Evolutionary conservation across 2,113 vertebrate genomes (phyloP).

Genomic region (rabbit (Oryctolagus cuniculus)): mOryCun1.1 NC_091448.1:33173501-33174000

Average conservation of each 20-base stretch:
- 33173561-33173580: conserved; percentile 62
- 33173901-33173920: not conserved
- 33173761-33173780: accelerated
- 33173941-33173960: not conserved
- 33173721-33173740: not conserved
- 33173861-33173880: not conserved
- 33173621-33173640: not conserved
- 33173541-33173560: no score
- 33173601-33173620: not conserved
- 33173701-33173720: not conserved
- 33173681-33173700: not conserved
- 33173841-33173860: not conserved
- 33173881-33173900: not conserved
- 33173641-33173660: not conserved
- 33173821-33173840: not conserved
- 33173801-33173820: not conserved
- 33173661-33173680: not conserved
- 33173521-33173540: conserved; percentile 89
- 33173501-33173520: conserved; percentile 85
- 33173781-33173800: not conserved
- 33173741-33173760: not conserved
- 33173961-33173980: not conserved
- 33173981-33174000: not conserved
- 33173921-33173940: not conserved
- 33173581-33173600: conserved; percentile 84